These are phyloP conservation scores for Trachemys scripta DNA, from an alignment of 2,113 vertebrate species.

Conservation along the genomic window DNA sequence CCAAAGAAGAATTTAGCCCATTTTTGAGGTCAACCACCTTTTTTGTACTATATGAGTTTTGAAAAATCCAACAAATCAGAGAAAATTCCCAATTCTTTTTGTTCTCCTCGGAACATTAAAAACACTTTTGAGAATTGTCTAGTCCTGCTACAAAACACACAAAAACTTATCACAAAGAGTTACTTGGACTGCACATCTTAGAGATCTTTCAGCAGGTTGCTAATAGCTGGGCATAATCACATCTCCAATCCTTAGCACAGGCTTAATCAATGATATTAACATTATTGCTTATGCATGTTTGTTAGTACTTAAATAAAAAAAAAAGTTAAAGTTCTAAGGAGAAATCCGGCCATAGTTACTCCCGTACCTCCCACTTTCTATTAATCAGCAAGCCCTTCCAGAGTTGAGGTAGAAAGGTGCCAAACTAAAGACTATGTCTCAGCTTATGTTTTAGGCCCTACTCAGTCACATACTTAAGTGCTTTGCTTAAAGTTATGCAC, in stretches of 20 bases:
- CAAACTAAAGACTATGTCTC: neutral
- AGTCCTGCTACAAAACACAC: neutral
- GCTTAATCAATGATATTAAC: neutral
- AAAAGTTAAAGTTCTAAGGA: neutral
- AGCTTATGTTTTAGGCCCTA: neutral
- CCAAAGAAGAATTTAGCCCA: fast-evolving
- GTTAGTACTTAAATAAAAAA: neutral
- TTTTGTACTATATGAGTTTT: neutral
- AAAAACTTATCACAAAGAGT: neutral
- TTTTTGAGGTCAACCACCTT: neutral
- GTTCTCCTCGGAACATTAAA: neutral
- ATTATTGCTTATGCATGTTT: neutral
- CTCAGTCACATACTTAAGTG: neutral
- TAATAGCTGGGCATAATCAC: neutral
- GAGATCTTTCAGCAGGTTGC: neutral
- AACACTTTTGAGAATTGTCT: neutral
- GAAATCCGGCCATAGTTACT: neutral
- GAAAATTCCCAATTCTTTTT: neutral
- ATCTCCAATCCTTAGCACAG: neutral
- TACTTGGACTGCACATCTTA: neutral
- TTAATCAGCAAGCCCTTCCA: neutral
- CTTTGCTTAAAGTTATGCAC: neutral
- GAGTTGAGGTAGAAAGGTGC: neutral
- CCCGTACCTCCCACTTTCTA: neutral
- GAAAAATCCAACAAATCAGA: neutral